Conservation (phyloP, 2,888 invertebrate species). For the Adelognathus sp. region DNA sequence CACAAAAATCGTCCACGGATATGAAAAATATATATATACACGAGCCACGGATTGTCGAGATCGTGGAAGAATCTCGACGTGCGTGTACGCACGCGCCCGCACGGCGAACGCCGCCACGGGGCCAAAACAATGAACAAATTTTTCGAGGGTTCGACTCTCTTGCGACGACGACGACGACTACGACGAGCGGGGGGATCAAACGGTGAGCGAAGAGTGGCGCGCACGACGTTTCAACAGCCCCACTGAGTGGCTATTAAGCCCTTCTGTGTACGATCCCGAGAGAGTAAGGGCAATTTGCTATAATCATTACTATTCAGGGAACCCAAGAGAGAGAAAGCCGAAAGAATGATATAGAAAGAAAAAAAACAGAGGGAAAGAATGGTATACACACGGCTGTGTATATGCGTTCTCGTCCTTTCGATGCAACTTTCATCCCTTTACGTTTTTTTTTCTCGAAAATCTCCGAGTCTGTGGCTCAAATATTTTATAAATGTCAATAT, state of each 20-base stretch:
- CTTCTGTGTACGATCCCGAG: slow-evolving; percentile 62
- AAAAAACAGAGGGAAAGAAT: slow-evolving; percentile 28
- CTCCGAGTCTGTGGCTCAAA: no score
- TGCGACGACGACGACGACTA: no score
- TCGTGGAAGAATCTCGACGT: slow-evolving; percentile 42
- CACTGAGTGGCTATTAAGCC: slow-evolving; percentile 79
- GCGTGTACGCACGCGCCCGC: slow-evolving; percentile 52
- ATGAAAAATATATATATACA: no score
- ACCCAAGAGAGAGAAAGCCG: slow-evolving; percentile 67
- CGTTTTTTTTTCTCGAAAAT: neutral
- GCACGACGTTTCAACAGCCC: slow-evolving; percentile 73
- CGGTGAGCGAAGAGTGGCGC: slow-evolving; percentile 76
- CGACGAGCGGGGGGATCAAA: slow-evolving; percentile 75
- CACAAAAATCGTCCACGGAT: no score
- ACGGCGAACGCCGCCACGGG: slow-evolving; percentile 39
- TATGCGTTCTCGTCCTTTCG: slow-evolving; percentile 13
- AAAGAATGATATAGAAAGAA: slow-evolving; percentile 48
- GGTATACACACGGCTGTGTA: neutral
- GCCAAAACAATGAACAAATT: slow-evolving; percentile 56
- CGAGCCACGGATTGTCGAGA: slow-evolving; percentile 16
- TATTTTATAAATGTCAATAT: no score
- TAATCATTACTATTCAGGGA: slow-evolving; percentile 79
- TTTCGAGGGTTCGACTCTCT: slow-evolving; percentile 59
- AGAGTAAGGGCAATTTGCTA: slow-evolving; percentile 77
- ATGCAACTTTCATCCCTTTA: slow-evolving; percentile 19